Evolutionary conservation across 2,113 vertebrate species (phyloP).

Genomic region (Apistogramma diplotaenia): DNA sequence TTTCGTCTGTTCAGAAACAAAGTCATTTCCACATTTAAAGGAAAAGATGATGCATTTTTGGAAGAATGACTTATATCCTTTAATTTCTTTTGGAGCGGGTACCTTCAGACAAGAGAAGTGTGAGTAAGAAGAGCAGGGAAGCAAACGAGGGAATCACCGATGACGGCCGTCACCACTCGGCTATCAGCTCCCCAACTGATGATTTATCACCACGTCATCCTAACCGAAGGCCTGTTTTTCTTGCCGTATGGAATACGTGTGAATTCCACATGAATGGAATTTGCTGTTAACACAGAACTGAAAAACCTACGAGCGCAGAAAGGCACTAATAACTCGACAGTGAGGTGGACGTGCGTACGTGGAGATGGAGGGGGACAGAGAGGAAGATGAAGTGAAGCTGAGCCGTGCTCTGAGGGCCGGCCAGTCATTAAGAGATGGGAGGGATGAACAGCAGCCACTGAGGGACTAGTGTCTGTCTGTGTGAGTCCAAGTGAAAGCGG

Average conservation of each 20-base stretch:
- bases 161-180: background rate
- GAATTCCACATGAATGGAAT: background rate
- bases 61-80: background rate
- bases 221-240: background rate
- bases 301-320: constrained; percentile 43
- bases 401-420: constrained; percentile 36
- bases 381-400: constrained; percentile 32
- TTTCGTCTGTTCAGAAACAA: background rate
- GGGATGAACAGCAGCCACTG: constrained; percentile 61
- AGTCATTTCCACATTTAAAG: too few relatives aligned
- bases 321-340: constrained; percentile 21
- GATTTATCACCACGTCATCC: background rate
- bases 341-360: constrained; percentile 8
- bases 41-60: background rate
- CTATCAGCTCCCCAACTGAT: background rate
- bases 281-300: constrained; percentile 16
- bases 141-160: background rate
- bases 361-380: background rate
- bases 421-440: constrained; percentile 61
- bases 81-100: background rate
- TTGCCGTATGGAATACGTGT: background rate
- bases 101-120: background rate
- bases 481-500: constrained; percentile 61
- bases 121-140: background rate
- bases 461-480: constrained; percentile 69